Evolutionary conservation across 2,797 vertebrate species (phyloP), one percentile per base, ranked within the genome.

Genomic region (Tadarida brasiliensis): DNA sequence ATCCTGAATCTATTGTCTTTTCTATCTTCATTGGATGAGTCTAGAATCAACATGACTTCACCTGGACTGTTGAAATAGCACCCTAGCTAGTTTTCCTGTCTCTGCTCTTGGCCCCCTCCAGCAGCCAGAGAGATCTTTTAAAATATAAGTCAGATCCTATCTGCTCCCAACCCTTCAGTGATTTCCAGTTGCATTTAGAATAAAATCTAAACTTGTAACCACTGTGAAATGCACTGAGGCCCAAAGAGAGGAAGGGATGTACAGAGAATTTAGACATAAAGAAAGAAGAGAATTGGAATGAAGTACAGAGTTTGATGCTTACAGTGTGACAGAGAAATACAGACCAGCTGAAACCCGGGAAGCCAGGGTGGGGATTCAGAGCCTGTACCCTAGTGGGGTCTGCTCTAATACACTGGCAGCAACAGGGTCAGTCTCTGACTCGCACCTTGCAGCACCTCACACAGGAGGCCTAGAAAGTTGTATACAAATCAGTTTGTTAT

Each of bases 121-220:
- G 61, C 83, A 93, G 28, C 83, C 35, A 91, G 49, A 87, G 56
- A 49, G 54, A 49, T 61, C 54, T 71, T 96, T 56, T 54, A 76
- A 96, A 89, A 28, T 89, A 65, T 17, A 20, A 97, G 74, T 88
- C 33, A 74, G 84, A 35, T 88, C 9, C 7, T 81, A n/a, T 26
- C 68, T 90, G n/a, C 51, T 93, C 71, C 44, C 77, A 8, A 85
- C 33, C 39, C 74, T 92, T 77, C 30, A 39, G 0, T 77, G 92
- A 73, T 71, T 94, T 63, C 47, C n/a, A 70, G 44, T 90, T 84
- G 57, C n/a, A 49, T 87, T 82, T 47, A 67, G 39, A 94, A 73
- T 90, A 87, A 76, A 94, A 94, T 56, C 7, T 68, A 94, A 51
- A 92, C 57, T 80, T 96, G 26, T 26, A 70, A 77, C 35, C 49